These are phyloP conservation scores for Melanchra persicariae DNA, from an alignment of 2,888 invertebrate species.

Conservation along the genomic window DNA sequence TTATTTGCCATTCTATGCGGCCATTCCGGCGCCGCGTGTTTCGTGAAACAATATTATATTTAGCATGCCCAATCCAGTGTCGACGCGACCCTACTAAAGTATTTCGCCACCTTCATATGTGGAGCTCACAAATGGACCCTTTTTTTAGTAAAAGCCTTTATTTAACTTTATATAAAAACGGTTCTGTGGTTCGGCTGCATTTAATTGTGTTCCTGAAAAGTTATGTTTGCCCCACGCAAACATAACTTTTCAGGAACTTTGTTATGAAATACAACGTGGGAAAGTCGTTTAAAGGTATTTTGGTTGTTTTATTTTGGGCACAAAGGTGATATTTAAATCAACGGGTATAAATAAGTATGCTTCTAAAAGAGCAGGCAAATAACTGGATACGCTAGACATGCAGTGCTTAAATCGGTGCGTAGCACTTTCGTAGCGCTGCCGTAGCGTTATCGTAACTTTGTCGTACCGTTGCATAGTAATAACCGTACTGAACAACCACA, in stretches of 20 bases:
- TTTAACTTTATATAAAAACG: slow-evolving; percentile 39
- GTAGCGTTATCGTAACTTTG: not conserved
- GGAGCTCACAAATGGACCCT: slow-evolving; percentile 51
- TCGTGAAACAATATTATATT: slow-evolving; percentile 70
- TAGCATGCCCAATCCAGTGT: slow-evolving; percentile 54
- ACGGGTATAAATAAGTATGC: not conserved
- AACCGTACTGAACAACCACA: slow-evolving; percentile 4
- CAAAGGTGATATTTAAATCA: not conserved
- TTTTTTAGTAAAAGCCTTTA: slow-evolving; percentile 48
- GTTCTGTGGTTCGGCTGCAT: slow-evolving; percentile 41
- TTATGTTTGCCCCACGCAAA: slow-evolving; percentile 44
- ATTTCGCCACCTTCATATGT: slow-evolving; percentile 62
- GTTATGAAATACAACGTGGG: slow-evolving; percentile 27
- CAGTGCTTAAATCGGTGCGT: not conserved
- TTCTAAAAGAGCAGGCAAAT: not conserved
- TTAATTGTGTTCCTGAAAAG: slow-evolving; percentile 40
- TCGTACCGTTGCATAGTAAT: not conserved
- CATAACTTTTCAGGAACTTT: too few species aligned
- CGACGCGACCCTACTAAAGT: slow-evolving; percentile 64
- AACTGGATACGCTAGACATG: not conserved
- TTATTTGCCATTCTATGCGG: slow-evolving; percentile 75
- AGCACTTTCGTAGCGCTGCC: not conserved
- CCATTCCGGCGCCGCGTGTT: slow-evolving; percentile 70
- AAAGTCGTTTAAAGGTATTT: slow-evolving; percentile 9
- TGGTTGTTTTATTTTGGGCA: slow-evolving; percentile 18